Base-by-base conservation (phyloP, 2,888 invertebrate genomes). In the Phengaris arion region DNA sequence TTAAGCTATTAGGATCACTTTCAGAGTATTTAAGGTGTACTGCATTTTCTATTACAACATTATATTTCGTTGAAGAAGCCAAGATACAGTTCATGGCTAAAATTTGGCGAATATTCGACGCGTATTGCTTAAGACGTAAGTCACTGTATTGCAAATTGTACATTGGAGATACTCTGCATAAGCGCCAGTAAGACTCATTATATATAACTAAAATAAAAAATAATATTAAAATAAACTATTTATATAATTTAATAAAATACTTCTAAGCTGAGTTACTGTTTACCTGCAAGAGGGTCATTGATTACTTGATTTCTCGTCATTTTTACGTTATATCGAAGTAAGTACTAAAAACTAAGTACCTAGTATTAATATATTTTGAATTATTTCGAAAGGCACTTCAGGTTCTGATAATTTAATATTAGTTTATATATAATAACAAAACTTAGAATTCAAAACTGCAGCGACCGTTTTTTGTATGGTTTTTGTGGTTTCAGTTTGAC, bases 61-160 rank as follows among this genome's bases (percentile, higher is more conserved):
- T 82, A 79, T 88, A 93, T 77, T 89, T 89, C 4, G 82, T 77
- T 9, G 85, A 80, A 6, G 86, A 81, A 75, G 84, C 87, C 4
- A 83, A 81, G 74, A 85, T 79, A 6, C 89, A 83, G 13, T 83
- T 81, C 74, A 86, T 85, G 4, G 87, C 87, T 15, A 94, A 78
- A 5, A 85, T 82, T 81, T 92, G 93, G 57, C 88, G 87, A 59
- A 93, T 85, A 84, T 90, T 92, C 0, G 89, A 81, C 2, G 89
- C 88, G 82, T 92, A 94, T 77, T 91, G 89, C 79, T 94, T 94
- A 9, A 93, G 78, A 82, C 89, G 93, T 1, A 91, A 80, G 52
- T 84, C 80, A 79, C 79, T 81, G 76, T 90, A 91, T 59, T 87
- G 82, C 74, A 94, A 84, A 77, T 90, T 88, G 77, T 86, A 84